Evolutionary conservation across 1,140 invertebrate genomes (phyloP), one percentile per base, ranked within the genome.

Genomic region (Drosophila nigrodunni): DNA sequence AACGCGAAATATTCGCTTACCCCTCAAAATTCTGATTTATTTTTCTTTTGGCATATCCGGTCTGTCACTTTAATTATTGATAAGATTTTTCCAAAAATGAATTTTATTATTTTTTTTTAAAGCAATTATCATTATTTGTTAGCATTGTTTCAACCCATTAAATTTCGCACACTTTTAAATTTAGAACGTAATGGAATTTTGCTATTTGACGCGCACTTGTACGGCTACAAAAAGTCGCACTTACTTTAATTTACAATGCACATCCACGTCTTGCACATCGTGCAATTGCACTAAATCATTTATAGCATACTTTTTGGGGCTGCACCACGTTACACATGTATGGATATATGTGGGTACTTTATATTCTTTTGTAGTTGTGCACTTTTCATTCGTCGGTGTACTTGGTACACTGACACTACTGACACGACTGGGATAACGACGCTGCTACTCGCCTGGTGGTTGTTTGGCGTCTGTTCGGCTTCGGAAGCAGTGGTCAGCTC

Each of bases 161-260:
- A 43, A 13, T 57, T 71, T 50, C 62, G 18, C 15, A 52, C 41
- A 37, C 30, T 55, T 55, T 37, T 67, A 30, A 55, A 78, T 85
- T 44, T 72, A 78, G 25, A 72, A 44, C 74, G 47, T 79, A 86
- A 87, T 82, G 81, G 68, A 78, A 78, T 85, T 85, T 82, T 74
- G 60, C 52, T 78, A 54, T 65, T 43, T 7, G 41, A 58, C 37
- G 62, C 73, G 77, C 82, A 85, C 69, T 85, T 86, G 59, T 85
- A 78, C 57, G 81, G 52, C 59, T 58, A 50, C 58, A 54, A 66
- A 30, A 58, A 66, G 21, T 64, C 44, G 46, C 67, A 44, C 44
- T 39, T 73, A 39, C 30, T 50, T 65, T 55, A 57, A 74, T 70
- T 44, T 39, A 58, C 68, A 72, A 62, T 82, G 59, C 75, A 87